Evolutionary conservation across 2,888 invertebrate species (phyloP).

Genomic region (Sarcophaga subvicina): DNA sequence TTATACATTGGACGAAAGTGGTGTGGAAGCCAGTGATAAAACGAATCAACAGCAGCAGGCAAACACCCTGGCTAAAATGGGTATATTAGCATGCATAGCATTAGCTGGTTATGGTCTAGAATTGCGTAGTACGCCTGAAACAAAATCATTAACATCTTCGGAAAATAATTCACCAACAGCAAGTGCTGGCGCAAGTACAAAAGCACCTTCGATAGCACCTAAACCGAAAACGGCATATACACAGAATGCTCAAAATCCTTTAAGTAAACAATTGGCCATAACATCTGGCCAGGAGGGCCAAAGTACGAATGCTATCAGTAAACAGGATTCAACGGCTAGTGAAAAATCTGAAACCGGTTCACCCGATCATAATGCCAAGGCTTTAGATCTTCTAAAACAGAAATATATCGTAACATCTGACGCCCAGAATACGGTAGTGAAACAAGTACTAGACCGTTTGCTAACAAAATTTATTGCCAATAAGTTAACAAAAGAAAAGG

Average conservation of each 20-base stretch:
- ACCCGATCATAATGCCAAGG: constrained; percentile 73
- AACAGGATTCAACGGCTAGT: constrained; percentile 76
- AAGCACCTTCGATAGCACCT: constrained; percentile 58
- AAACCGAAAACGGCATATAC: constrained; percentile 76
- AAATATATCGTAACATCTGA: constrained; percentile 73
- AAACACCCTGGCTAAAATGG: constrained; percentile 95
- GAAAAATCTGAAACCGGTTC: constrained; percentile 75
- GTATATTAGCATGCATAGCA: constrained; percentile 92
- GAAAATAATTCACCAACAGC: constrained; percentile 63
- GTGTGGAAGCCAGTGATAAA: constrained; percentile 92
- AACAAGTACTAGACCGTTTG: constrained; percentile 86
- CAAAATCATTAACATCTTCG: constrained; percentile 51
- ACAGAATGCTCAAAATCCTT: constrained; percentile 81
- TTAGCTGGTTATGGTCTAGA: constrained; percentile 87
- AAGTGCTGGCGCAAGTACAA: constrained; percentile 43
- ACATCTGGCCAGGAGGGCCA: constrained; percentile 69
- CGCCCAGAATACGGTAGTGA: constrained; percentile 84
- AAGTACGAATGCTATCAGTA: constrained; percentile 69
- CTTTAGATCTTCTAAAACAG: constrained; percentile 63
- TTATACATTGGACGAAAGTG: constrained; percentile 98
- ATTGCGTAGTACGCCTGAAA: constrained; percentile 70
- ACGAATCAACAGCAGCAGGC: constrained; percentile 95
- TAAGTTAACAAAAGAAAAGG: constrained; percentile 87
- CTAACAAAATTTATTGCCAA: constrained; percentile 94
- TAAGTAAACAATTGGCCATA: constrained; percentile 79